Evolutionary conservation across 2,888 invertebrate species (phyloP), one percentile per base, ranked within the genome.

Genomic region (Druceiella hillmani): DNA sequence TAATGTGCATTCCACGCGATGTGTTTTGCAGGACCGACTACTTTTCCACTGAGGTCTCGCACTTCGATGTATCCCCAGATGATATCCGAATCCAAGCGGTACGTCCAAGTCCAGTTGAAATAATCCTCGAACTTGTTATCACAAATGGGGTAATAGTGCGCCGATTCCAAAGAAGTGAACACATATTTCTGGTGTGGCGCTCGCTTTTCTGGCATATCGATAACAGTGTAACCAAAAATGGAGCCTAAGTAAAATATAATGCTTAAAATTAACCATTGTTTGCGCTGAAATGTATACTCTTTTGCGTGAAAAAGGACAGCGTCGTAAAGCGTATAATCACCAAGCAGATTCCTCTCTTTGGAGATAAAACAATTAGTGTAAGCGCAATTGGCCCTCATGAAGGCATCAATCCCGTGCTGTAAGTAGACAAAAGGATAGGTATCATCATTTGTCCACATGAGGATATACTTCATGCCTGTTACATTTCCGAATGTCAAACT

Each of bases 131-230:
- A 62, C 2, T 40, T 36, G 0, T 45, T 24, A 9, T 56, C 48
- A 35, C 64, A 65, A 2, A 65, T 39, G 2, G 64, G 62, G 33
- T 52, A 57, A 22, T 58, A 49, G 3, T 46, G 51, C 1, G 63
- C 52, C 1, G 66, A 56, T 49, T 64, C 62, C 2, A 58, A 48
- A 1, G 61, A 59, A 2, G 64, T 58, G 41, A 72, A 77, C 12
- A 78, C 56, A 45, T 72, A 78, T 29, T 55, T 57, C 52, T 78
- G 78, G 39, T 61, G 43, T 0, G 55, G 43, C 2, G 52, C 51
- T 44, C 77, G 57, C 1, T 56, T 10, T 1, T 47, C n/a, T 0
- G 62, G 57, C 34, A 55, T 52, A 1, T 26, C 12, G 12, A 62
- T 60, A 62, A 63, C 36, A 28, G 55, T 61, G 4, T 65, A 54